Base-by-base conservation (phyloP, 2,888 invertebrate genomes). In the Heliconius cydno region DNA sequence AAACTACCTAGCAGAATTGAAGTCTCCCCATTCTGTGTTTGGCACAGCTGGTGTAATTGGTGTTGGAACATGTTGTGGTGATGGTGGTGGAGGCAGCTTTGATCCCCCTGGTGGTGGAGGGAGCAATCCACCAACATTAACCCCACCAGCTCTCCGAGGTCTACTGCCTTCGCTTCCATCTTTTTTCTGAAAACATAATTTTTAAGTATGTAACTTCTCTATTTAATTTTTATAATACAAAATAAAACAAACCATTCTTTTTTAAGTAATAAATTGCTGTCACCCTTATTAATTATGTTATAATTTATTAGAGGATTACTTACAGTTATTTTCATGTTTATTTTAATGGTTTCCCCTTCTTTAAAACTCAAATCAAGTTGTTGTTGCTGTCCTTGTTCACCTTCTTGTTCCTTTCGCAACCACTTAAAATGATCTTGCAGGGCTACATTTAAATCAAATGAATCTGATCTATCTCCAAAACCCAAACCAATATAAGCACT, bases 331-430 rank as follows among this genome's bases (percentile, higher is more conserved):
- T 98, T 98, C 98, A 99, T 98, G 90, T 99, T 99, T 82, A 99
- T 99, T 95, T 99, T 99, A 84, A 99, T 99, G 1, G 99, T 99
- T 95, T 99, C 99, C 30, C 99, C 99, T 89, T 99, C 99, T 90
- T 99, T 99, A 91, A 99, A 99, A 74, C 99, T 98, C 78, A 99
- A 96, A 95, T 99, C 99, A 67, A 99, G 95, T 86, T 98, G 97
- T 85, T 96, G 97, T 81, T 96, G 96, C 15, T 97, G 97, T 81
- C 96, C 96, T 85, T 96, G 96, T 87, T 98, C 98, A 79, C 96
- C 96, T 87, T 96, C 96, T 87, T 97, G 97, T 90, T 98, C 98
- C 87, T 98, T 97, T 90, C 97, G 98, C 71, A 98, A 93, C 97
- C 97, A 98, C 95, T 99, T 99, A 90, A 99, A 99, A 91, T 99